Evolutionary conservation across 2,888 invertebrate species (phyloP).

Genomic region (Dynastes tityus): DNA sequence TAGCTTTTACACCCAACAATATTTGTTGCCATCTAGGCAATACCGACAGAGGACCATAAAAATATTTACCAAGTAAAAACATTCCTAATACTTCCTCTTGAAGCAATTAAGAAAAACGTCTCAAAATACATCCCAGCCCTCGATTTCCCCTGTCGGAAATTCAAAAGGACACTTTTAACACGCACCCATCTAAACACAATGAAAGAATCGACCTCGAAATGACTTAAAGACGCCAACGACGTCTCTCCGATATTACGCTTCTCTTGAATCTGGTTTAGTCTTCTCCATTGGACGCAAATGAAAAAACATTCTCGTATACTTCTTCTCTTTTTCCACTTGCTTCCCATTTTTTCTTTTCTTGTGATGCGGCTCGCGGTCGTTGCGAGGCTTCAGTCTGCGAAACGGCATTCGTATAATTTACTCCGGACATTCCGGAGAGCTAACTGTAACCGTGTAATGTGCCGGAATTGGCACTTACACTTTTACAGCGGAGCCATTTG

Average conservation of each 20-base stretch:
- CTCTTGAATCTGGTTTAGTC: slow-evolving; percentile 18
- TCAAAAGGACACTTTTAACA: too few relatives aligned
- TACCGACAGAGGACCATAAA: too few relatives aligned
- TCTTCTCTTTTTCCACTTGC: neutral
- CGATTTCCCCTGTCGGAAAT: too few relatives aligned
- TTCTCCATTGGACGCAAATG: slow-evolving; percentile 8
- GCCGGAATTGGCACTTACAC: slow-evolving; percentile 62
- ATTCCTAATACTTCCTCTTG: too few relatives aligned
- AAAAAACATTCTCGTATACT: slow-evolving; percentile 22
- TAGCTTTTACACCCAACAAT: too few relatives aligned
- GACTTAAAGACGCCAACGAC: neutral
- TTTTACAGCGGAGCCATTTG: slow-evolving; percentile 62
- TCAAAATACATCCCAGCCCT: too few relatives aligned
- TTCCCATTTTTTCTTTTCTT: neutral
- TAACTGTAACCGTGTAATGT: slow-evolving; percentile 48
- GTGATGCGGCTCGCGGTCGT: neutral
- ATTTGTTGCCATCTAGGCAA: too few relatives aligned
- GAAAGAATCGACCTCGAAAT: neutral
- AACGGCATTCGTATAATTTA: slow-evolving; percentile 52
- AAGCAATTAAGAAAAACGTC: too few relatives aligned
- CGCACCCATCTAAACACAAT: too few relatives aligned
- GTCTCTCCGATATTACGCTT: neutral
- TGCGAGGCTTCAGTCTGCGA: neutral
- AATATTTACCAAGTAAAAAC: too few relatives aligned
- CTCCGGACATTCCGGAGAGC: slow-evolving; percentile 3